Conservation (phyloP, 2,113 vertebrate species). For the Limnothrissa miodon region DNA sequence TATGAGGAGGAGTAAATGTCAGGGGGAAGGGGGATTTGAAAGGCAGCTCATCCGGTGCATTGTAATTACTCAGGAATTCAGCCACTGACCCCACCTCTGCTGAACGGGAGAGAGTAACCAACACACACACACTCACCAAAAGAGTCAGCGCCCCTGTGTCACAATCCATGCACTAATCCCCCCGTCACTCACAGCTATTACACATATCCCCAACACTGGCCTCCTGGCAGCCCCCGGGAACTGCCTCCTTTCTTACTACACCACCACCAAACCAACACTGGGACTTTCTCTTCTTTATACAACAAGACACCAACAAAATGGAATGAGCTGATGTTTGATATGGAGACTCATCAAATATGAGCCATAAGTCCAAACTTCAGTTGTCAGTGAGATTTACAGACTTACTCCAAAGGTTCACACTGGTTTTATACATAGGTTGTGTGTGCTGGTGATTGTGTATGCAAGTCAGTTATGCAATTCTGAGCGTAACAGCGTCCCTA, state of each 20-base stretch:
- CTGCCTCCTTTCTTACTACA: not conserved
- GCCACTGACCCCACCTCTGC: slow-evolving; percentile 25
- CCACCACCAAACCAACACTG: not conserved
- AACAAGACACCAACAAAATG: not conserved
- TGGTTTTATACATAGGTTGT: not conserved
- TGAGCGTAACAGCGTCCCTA: not conserved
- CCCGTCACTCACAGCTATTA: slow-evolving; percentile 8
- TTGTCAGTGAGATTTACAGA: not conserved
- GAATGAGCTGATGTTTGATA: not conserved
- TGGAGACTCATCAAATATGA: not conserved
- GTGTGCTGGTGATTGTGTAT: not conserved
- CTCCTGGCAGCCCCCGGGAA: slow-evolving; percentile 21
- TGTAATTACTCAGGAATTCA: slow-evolving; percentile 41
- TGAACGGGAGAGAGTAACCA: not conserved
- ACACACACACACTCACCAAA: slow-evolving; percentile 1
- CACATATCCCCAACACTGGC: slow-evolving; percentile 13
- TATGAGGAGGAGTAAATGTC: not conserved
- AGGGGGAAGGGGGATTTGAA: slow-evolving; percentile 19
- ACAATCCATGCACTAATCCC: not conserved
- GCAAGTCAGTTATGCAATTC: not conserved
- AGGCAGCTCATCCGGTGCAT: slow-evolving; percentile 22
- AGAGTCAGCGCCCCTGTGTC: not conserved
- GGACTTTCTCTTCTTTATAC: not conserved
- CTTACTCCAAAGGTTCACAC: not conserved
- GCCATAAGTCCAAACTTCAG: not conserved